Evolutionary conservation across 1,140 invertebrate genomes (phyloP), one percentile per base, ranked within the genome.

Genomic region (Drosophila ohnishii): DNA sequence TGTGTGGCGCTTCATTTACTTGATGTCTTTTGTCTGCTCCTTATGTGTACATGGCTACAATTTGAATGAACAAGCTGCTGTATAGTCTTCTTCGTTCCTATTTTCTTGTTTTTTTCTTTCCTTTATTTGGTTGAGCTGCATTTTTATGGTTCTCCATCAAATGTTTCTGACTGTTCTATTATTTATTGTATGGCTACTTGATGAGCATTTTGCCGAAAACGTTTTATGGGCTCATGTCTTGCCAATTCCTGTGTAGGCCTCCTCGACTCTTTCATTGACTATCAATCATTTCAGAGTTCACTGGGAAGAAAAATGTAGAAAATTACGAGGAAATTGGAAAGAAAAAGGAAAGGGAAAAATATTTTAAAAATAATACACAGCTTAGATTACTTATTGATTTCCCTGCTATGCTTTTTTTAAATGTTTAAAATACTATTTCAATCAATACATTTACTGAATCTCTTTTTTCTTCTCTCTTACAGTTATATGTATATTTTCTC

Each of bases 101-200:
- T 37, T 28, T 42, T 30, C 8, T 28, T 44, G 34, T 37, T 28
- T 51, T 30, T 5, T 28, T 16, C 5, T n/a, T 22, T 45, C 4
- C 22, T 60, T 8, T n/a, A 48, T 48, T 60, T 42, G 16, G 60
- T 25, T 30, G 32, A 45, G 61, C 47, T 50, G 50, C 61, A 85
- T 61, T 81, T 81, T 78, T 81, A 79, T 87, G 66, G 48, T 50
- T 48, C 56, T 45, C 58, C 47, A 25, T 71, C 45, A 78, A 72
- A 78, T 64, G 50, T 65, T 51, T 56, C 40, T 42, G 64, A 70
- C 78, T 72, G 59, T 78, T 78, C 57, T 75, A 67, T 87, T 82
- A 87, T 87, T 86, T 87, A 85, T 84, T 85, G 66, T 80, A 80
- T 80, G 72, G 77, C 81, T 74, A 80, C 81, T 85, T 85, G 81